Evolutionary conservation across 2,797 vertebrate species (phyloP), one percentile per base, ranked within the genome.

Genomic region (Sandelia bainsii): DNA sequence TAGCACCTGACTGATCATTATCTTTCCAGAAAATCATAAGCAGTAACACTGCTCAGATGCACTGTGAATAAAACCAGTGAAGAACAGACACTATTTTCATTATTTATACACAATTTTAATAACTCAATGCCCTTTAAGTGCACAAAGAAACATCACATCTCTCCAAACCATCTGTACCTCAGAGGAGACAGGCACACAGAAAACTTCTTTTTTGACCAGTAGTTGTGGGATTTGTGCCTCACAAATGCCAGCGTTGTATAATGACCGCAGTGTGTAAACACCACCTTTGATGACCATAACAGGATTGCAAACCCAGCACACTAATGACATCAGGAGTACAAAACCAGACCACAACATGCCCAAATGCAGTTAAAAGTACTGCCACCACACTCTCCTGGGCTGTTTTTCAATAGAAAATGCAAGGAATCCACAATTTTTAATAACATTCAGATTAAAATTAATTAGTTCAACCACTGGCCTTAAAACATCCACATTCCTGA

Each of bases 381-480:
- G 81, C 76, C 72, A 74, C 72, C 80, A 74, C 76, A 69, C 86
- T 83, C 80, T 87, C 62, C 51, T 64, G 80, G 72, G 79, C 76
- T 77, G 80, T 77, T 79, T 79, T 63, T 77, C 56, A 61, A 58
- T 34, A 75, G 62, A 81, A 90, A 87, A 89, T 75, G 90, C 85
- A 82, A 75, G 82, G 84, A 89, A 91, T 90, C 85, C 87, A 89
- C 84, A 88, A 84, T 87, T 93, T 92, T 92, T 91, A 92, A 91
- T 91, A 90, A 92, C 88, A 93, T 92, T 92, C 90, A 89, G 83
- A 91, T 92, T 91, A 85, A 90, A 93, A 91, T 93, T 92, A 93
- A 92, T 93, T 92, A 93, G 90, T 92, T 91, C 90, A 92, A 92
- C 88, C 90, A 85, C 90, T 91, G 90, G 91, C 93, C 92, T 92